Percentiles rank a stretch among this genome's conserved stretches.
Conservation (phyloP, 2,797 vertebrate species). For the Syndactyla subalaris region DNA sequence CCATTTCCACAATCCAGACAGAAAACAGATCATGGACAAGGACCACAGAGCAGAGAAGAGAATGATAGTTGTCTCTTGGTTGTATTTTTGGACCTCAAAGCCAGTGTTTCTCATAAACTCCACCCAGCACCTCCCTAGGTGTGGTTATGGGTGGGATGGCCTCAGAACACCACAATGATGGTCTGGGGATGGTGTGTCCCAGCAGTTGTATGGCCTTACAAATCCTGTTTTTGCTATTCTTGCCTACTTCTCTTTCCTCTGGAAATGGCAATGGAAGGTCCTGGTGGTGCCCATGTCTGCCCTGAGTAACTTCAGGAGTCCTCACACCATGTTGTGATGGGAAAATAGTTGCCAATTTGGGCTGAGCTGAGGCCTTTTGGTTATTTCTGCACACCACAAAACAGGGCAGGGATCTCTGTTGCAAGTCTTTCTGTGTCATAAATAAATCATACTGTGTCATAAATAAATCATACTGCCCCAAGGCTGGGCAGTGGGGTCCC, state of each 20-base stretch:
- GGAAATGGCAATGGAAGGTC: background rate
- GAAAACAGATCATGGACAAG: background rate
- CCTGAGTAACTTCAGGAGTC: background rate
- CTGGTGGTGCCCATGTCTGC: background rate
- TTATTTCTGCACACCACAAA: background rate
- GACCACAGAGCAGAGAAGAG: background rate
- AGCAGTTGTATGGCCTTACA: background rate
- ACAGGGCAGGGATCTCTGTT: background rate
- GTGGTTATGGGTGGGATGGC: background rate
- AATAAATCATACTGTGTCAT: background rate
- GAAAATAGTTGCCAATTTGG: background rate
- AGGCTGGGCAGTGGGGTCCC: background rate
- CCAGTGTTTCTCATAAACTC: background rate
- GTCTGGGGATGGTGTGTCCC: background rate
- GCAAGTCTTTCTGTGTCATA: background rate
- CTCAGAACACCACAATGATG: background rate
- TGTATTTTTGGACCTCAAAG: background rate
- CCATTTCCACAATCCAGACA: background rate
- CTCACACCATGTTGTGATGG: accelerated
- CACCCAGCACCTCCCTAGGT: background rate
- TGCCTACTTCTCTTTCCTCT: background rate
- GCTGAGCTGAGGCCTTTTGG: background rate
- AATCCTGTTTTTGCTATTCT: background rate
- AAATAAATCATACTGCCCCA: background rate
- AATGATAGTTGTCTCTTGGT: accelerated